These are phyloP conservation scores for Tetanocera ferruginea DNA, from an alignment of 2,888 invertebrate genomes.

Conservation along the genomic window DNA sequence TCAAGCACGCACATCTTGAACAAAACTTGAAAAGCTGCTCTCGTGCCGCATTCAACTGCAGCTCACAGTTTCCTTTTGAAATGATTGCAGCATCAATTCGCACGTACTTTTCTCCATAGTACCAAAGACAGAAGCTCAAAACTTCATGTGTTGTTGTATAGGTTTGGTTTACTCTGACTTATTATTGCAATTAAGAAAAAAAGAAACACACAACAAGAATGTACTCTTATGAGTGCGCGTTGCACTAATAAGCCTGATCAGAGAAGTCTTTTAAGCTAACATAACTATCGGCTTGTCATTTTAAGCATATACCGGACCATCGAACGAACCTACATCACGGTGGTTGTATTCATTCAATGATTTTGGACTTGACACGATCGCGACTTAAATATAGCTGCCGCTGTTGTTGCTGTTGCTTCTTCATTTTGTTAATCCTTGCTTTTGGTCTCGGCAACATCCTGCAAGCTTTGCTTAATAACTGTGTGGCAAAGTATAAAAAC, in stretches of 20 bases:
- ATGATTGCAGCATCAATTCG: background rate
- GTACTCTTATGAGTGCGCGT: conserved; percentile 5
- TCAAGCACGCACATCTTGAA: conserved; percentile 25
- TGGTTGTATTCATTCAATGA: conserved; percentile 24
- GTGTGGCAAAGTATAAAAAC: conserved; percentile 68
- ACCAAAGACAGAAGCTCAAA: too few species aligned
- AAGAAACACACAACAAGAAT: background rate
- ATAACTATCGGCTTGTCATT: conserved; percentile 66
- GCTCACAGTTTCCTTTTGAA: background rate
- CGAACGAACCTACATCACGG: conserved; percentile 46
- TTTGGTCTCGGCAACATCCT: conserved; percentile 41
- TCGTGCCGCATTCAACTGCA: background rate
- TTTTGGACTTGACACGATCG: conserved; percentile 32
- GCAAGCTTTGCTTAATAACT: conserved; percentile 12
- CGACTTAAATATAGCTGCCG: background rate
- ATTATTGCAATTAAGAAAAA: background rate
- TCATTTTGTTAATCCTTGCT: conserved; percentile 36
- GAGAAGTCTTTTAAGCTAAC: conserved; percentile 68
- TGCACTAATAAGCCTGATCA: conserved; percentile 66
- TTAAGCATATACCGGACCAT: conserved; percentile 37
- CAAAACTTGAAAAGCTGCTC: background rate
- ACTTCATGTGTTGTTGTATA: too few species aligned
- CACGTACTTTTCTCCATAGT: background rate
- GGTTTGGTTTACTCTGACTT: background rate
- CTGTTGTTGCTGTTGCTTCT: background rate